Base-by-base conservation (phyloP, 2,797 vertebrate genomes). In the Bufotes viridis region DNA sequence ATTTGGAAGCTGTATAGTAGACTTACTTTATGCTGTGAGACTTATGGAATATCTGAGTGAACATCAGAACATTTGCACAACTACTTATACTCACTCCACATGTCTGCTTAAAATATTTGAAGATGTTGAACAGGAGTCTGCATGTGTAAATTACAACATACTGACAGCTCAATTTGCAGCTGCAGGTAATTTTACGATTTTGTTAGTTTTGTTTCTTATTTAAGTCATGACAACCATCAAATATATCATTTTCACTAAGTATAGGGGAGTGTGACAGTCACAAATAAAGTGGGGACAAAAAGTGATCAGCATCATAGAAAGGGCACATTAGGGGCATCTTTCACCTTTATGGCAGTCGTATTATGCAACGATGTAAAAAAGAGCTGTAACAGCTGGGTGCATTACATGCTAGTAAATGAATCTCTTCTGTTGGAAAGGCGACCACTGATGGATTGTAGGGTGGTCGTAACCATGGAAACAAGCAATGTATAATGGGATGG, bases 101-200 rank as follows among this genome's bases (percentile, higher is more conserved):
- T 29, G 67, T 42, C 26, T 58, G n/a, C 58, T 22, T 74, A n/a
- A 15, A n/a, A 84, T 70, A 83, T 70, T 69, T 70, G 11, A 70
- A 57, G 63, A 82, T 69, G 63, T n/a, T 69, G 42, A 69, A 55
- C 63, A 70, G 53, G 49, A 82, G 65, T 2, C 2, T 70, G n/a
- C 81, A 70, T 82, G 81, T 82, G 51, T 82, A 67, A 84, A 74
- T 74, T 42, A 84, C 82, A 74, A 22, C 69, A 70, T 60, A 57
- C 18, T 74, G 69, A 74, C 69, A 60, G 82, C 55, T 84, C 53
- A 74, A 26, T 84, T 84, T 84, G 49, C 53, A 84, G 42, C 82
- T 49, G 5, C 67, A 57, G 82, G 57, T 74, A 74, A 34, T 74
- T 84, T 72, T 29, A 84, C 26, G 24, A 74, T 58, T 18, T 67